A percentile compares a stretch with the other conserved stretches of the same genome.
These are phyloP conservation scores for Torymus tubicola DNA, from an alignment of 2,888 invertebrate species.

Conservation along the genomic window DNA sequence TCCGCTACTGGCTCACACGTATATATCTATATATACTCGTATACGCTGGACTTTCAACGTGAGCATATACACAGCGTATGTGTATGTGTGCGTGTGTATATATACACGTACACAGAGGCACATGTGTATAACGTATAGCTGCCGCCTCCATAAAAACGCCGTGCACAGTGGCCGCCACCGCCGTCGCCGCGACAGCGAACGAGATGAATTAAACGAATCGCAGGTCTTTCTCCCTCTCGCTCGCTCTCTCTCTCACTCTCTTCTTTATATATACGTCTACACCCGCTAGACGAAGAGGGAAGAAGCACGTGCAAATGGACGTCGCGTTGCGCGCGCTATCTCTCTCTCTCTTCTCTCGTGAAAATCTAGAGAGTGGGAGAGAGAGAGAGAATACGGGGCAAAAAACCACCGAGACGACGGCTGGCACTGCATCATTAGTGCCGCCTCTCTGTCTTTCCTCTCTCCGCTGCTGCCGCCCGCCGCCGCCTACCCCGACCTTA, in stretches of 20 bases:
- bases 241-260: neutral
- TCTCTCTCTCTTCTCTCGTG: conserved; percentile 49
- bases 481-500: neutral
- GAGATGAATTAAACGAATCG: conserved; percentile 23
- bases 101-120: no score
- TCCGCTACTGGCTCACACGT: no score
- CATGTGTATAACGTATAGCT: no score
- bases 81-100: no score
- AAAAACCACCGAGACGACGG: conserved; percentile 66
- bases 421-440: conserved; percentile 71
- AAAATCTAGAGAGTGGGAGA: conserved; percentile 59
- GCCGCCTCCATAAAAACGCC: no score
- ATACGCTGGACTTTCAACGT: no score
- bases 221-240: neutral
- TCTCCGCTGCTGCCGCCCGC: neutral
- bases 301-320: conserved; percentile 45
- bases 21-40: no score
- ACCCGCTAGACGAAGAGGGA: conserved; percentile 1
- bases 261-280: neutral
- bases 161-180: no score
- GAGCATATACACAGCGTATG: no score
- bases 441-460: conserved; percentile 60
- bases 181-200: neutral
- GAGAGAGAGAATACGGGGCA: conserved; percentile 40
- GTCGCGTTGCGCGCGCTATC: conserved; percentile 31